A percentile compares a stretch with the other conserved stretches of the same genome.
Evolutionary conservation across 2,797 vertebrate genomes (phyloP).

Genomic region (Lindbergichthys nudifrons): DNA sequence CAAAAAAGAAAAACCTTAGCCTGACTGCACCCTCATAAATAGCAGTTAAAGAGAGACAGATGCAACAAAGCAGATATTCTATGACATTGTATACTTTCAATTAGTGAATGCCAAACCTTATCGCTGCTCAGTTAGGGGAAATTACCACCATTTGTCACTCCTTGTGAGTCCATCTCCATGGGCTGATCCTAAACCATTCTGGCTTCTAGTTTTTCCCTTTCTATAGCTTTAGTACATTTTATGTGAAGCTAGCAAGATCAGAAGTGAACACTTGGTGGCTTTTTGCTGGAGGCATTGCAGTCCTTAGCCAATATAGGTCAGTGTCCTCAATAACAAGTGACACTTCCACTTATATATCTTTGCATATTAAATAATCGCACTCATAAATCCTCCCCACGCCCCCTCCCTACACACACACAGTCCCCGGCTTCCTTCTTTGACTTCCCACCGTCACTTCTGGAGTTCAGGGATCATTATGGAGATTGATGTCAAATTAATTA

Average conservation of each 20-base stretch:
- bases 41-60: slow-evolving; percentile 11
- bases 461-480: slow-evolving; percentile 63
- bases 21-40: slow-evolving; percentile 13
- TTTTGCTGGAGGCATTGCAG: slow-evolving; percentile 52
- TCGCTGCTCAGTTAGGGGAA: slow-evolving; percentile 19
- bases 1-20: not conserved
- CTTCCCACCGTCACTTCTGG: slow-evolving; percentile 39
- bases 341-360: slow-evolving; percentile 56
- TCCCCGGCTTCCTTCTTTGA: slow-evolving; percentile 17
- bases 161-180: slow-evolving; percentile 8
- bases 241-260: slow-evolving; percentile 41
- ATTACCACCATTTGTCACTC: slow-evolving; percentile 13
- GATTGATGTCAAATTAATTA: slow-evolving; percentile 73
- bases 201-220: slow-evolving; percentile 15
- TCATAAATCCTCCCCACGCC: slow-evolving; percentile 26
- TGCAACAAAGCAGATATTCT: not conserved
- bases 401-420: slow-evolving; percentile 10
- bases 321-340: slow-evolving; percentile 71
- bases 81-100: slow-evolving; percentile 12
- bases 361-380: slow-evolving; percentile 52
- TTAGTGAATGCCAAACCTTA: slow-evolving; percentile 17
- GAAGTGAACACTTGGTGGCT: slow-evolving; percentile 32
- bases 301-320: slow-evolving; percentile 55
- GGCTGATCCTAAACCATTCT: too few species aligned
- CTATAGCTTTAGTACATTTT: not conserved